phyloP scores from a whole-genome alignment of 2,888 invertebrate genomes.

The Cynaeus angustus region DNA sequence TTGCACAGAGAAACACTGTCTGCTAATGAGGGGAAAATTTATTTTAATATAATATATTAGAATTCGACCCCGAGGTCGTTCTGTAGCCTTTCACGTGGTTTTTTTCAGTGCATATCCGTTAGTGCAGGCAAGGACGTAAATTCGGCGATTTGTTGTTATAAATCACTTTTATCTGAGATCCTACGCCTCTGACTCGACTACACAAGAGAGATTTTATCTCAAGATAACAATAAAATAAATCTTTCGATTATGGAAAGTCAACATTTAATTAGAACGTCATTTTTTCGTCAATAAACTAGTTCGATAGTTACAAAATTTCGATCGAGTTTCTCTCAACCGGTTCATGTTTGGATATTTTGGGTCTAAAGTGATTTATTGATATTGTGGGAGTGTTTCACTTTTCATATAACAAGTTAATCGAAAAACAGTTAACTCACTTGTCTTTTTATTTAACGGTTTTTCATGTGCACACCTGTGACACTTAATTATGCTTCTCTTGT shows the following conservation, averaged over 20 bases:
- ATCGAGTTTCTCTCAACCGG: not conserved
- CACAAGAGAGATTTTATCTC: slow-evolving; percentile 17
- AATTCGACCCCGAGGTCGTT: slow-evolving; percentile 28
- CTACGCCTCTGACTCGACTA: slow-evolving; percentile 23
- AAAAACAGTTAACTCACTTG: slow-evolving; percentile 5
- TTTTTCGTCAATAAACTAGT: slow-evolving; percentile 11
- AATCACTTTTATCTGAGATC: slow-evolving; percentile 21
- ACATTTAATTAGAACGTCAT: not conserved
- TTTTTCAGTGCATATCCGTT: slow-evolving; percentile 28
- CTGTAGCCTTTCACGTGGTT: slow-evolving; percentile 25
- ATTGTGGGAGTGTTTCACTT: slow-evolving; percentile 13
- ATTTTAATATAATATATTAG: slow-evolving; percentile 1
- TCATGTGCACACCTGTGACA: not conserved
- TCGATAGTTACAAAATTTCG: not conserved
- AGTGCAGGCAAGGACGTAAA: slow-evolving; percentile 1
- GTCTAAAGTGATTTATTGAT: not conserved
- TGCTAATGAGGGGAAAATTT: not conserved
- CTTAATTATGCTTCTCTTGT: not conserved
- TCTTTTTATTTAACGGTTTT: too few species aligned
- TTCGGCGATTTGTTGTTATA: slow-evolving; percentile 12
- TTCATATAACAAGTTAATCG: slow-evolving; percentile 2
- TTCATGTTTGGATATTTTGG: slow-evolving; percentile 7
- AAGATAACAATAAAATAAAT: not conserved
- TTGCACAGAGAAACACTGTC: not conserved
- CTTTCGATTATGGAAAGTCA: slow-evolving; percentile 11